These are phyloP conservation scores for Pantelozetes paolii DNA, from an alignment of 2,888 invertebrate species.

Conservation along the genomic window DNA sequence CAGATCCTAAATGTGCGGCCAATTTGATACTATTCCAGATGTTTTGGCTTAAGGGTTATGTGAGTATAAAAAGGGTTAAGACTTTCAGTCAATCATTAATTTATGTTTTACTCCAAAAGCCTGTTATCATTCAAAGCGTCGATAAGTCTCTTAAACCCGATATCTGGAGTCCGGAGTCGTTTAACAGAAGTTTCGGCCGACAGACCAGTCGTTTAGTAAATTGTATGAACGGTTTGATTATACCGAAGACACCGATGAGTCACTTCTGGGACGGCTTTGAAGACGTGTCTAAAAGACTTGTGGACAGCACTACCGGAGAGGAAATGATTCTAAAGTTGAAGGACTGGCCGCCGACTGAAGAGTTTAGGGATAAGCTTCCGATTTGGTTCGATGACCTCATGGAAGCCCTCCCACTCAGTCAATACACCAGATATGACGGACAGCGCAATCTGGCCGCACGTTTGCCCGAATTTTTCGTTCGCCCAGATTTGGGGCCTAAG, in stretches of 20 bases:
- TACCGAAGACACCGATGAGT: constrained; percentile 82
- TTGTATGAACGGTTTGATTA: constrained; percentile 80
- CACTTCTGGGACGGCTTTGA: constrained; percentile 98
- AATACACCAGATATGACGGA: constrained; percentile 85
- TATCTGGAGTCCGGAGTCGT: constrained; percentile 86
- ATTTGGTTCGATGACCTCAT: constrained; percentile 81
- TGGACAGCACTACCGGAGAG: constrained; percentile 47
- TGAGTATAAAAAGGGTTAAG: constrained; percentile 34
- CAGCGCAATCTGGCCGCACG: constrained; percentile 82
- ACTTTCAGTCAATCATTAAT: constrained; percentile 9
- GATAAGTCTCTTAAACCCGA: constrained; percentile 69
- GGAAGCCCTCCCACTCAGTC: constrained; percentile 78
- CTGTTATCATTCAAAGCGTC: constrained; percentile 86
- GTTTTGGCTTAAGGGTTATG: constrained; percentile 78
- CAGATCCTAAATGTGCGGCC: constrained; percentile 69
- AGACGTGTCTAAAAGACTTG: constrained; percentile 61
- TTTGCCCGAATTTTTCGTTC: constrained; percentile 84
- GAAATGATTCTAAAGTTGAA: constrained; percentile 88
- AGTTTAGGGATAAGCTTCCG: constrained; percentile 74
- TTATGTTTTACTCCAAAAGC: constrained; percentile 58
- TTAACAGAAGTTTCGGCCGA: constrained; percentile 84
- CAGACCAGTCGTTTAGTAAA: constrained; percentile 87
- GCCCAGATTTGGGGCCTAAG: constrained; percentile 93
- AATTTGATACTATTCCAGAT: constrained; percentile 64
- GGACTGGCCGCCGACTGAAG: constrained; percentile 95